Percentiles rank a stretch among this genome's conserved stretches.
Conservation (phyloP, 1,140 invertebrate species). For the Neodiprion lecontei region DNA sequence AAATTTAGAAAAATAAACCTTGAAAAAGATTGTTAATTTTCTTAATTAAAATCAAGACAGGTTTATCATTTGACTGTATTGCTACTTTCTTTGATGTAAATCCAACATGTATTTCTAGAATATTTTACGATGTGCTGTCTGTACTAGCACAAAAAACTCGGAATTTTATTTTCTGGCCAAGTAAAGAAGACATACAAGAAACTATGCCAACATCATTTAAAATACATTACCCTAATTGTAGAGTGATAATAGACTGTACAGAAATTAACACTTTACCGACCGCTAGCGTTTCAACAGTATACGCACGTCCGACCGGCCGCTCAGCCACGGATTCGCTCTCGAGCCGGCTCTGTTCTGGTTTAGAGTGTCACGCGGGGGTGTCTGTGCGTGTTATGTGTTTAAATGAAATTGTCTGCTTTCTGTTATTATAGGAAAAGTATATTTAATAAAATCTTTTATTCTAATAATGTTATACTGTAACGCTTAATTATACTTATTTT, state of each 20-base stretch:
- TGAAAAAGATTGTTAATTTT: slow-evolving; percentile 34
- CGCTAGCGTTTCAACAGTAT: too few relatives aligned
- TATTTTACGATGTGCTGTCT: not conserved
- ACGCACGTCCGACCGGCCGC: too few relatives aligned
- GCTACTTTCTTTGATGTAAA: not conserved
- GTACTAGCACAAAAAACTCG: not conserved
- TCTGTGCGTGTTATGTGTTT: slow-evolving; percentile 14
- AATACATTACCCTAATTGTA: not conserved
- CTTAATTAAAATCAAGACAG: slow-evolving; percentile 41
- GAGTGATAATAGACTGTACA: not conserved
- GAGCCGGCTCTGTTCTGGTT: slow-evolving; percentile 20
- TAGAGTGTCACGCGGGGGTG: slow-evolving; percentile 14
- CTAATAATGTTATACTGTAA: slow-evolving; percentile 10
- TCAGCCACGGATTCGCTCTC: slow-evolving; percentile 10
- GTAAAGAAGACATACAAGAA: not conserved
- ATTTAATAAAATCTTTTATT: slow-evolving; percentile 25
- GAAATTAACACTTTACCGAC: not conserved
- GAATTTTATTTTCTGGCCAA: not conserved
- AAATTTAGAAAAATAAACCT: slow-evolving; percentile 20
- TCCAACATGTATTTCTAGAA: not conserved
- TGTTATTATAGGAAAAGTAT: slow-evolving; percentile 24
- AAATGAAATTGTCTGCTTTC: slow-evolving; percentile 21
- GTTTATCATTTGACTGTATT: slow-evolving; percentile 27
- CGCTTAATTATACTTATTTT: slow-evolving; percentile 16
- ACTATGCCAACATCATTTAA: not conserved